Base-by-base conservation (phyloP, 2,888 invertebrate genomes). In the Protodeltote pygarga region DNA sequence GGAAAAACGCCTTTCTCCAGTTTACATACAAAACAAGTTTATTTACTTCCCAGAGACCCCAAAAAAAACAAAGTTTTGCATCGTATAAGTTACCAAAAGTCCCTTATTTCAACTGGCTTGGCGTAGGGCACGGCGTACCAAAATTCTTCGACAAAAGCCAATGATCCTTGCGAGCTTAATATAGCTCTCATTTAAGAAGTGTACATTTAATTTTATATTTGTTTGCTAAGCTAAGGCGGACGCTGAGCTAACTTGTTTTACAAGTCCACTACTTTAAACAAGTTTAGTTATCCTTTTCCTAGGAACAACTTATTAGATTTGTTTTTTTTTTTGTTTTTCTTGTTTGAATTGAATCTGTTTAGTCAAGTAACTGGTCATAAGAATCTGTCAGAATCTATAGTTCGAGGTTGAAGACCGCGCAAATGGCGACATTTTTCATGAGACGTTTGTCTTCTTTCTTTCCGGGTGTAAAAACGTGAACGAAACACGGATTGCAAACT, bases 121-220 rank as follows among this genome's bases (percentile, higher is more conserved):
- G n/a, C n/a, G n/a, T n/a, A n/a, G n/a, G n/a, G n/a, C n/a, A n/a
- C n/a, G n/a, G n/a, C 37, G 47, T 38, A 31, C 17, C 33, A 42
- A 31, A 19, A 55, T 40, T 55, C 58, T 62, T 62, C 48, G 63
- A 48, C 57, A 10, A 34, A 33, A 25, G 47, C 29, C 16, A 38
- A 37, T 38, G 21, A 40, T 40, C 25, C 55, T 54, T 47, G 16
- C n/a, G 20, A 34, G 29, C 24, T 40, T 45, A 44, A 44, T 46
- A 59, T 53, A 39, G 53, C 44, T 33, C 28, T 20, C 38, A 40
- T 28, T 20, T 31, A 27, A 48, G 29, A 35, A 32, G 33, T 27
- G 28, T 41, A 16, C 40, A 34, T 44, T 29, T 5, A 49, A 29
- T 21, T 33, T 47, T 21, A 44, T 37, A 34, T 15, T 35, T 47